A percentile compares a stretch with the other conserved stretches of the same genome.
Evolutionary conservation across 2,888 invertebrate genomes (phyloP).

Genomic region (Pollenia angustigena): DNA sequence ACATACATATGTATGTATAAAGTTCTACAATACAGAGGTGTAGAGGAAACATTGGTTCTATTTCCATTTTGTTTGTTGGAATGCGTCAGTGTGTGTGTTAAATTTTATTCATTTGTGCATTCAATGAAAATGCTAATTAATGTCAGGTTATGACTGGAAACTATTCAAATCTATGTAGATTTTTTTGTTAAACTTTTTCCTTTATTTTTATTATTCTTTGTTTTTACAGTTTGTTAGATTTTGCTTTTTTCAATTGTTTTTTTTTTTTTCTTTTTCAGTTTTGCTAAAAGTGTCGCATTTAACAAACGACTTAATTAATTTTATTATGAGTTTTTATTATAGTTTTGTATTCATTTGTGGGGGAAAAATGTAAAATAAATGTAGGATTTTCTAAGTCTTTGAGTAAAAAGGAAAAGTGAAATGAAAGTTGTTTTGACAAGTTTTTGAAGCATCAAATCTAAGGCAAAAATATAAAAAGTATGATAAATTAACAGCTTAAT

Average conservation of each 20-base stretch:
- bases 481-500: too few relatives aligned
- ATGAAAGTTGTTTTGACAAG: too few relatives aligned
- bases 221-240: constrained; percentile 14
- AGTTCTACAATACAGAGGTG: constrained; percentile 1
- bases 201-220: constrained; percentile 29
- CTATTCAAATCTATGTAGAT: constrained; percentile 40
- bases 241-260: neutral
- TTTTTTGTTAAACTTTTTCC: neutral
- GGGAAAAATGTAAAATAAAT: neutral
- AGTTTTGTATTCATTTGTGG: neutral
- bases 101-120: constrained; percentile 27
- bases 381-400: too few relatives aligned
- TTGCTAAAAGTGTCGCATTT: constrained; percentile 8
- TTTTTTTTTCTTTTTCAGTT: neutral
- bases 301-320: constrained; percentile 39
- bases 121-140: constrained; percentile 66
- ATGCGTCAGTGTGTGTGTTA: constrained; percentile 25
- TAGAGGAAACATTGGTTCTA: constrained; percentile 38
- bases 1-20: too few relatives aligned
- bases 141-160: constrained; percentile 58
- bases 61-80: constrained; percentile 11
- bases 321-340: constrained; percentile 12
- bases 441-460: too few relatives aligned
- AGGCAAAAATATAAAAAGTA: too few relatives aligned
- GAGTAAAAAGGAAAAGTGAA: too few relatives aligned